phyloP scores from a whole-genome alignment of 2,888 invertebrate species.

The Cylloceria caligata region DNA sequence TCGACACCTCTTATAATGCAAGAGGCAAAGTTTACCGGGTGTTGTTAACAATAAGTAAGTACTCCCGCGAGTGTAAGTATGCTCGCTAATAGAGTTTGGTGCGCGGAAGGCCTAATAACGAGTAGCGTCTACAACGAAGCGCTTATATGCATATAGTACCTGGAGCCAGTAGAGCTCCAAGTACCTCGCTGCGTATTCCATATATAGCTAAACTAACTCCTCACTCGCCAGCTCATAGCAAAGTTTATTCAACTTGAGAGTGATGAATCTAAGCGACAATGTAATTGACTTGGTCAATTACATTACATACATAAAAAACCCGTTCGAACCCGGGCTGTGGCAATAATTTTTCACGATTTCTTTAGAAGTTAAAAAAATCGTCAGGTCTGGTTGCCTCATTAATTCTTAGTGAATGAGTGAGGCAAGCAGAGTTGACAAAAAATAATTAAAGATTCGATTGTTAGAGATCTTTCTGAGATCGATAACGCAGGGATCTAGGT shows the following conservation, averaged over 20 bases:
- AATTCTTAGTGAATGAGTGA: no score
- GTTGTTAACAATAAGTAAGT: conserved; percentile 54
- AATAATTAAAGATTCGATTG: no score
- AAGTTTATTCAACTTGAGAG: conserved; percentile 57
- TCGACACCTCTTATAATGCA: conserved; percentile 37
- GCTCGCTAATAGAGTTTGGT: conserved; percentile 24
- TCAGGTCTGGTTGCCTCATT: no score
- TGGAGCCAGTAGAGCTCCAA: conserved; percentile 1
- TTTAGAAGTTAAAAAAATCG: no score
- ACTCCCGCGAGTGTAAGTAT: conserved; percentile 36
- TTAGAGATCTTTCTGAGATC: no score
- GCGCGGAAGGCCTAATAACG: conserved; percentile 31
- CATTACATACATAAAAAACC: no score
- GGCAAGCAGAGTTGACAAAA: no score
- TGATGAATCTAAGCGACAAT: no score
- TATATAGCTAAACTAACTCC: conserved; percentile 17
- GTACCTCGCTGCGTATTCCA: conserved; percentile 25
- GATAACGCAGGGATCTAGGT: no score
- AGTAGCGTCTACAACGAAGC: conserved; percentile 23
- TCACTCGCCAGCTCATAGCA: conserved; percentile 18
- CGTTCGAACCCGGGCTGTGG: no score
- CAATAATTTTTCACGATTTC: no score
- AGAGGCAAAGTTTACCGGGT: conserved; percentile 31
- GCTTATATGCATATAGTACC: background rate
- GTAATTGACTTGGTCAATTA: no score